Evolutionary conservation across 2,888 invertebrate species (phyloP), one percentile per base, ranked within the genome.

Genomic region (Crossocerus cetratus): DNA sequence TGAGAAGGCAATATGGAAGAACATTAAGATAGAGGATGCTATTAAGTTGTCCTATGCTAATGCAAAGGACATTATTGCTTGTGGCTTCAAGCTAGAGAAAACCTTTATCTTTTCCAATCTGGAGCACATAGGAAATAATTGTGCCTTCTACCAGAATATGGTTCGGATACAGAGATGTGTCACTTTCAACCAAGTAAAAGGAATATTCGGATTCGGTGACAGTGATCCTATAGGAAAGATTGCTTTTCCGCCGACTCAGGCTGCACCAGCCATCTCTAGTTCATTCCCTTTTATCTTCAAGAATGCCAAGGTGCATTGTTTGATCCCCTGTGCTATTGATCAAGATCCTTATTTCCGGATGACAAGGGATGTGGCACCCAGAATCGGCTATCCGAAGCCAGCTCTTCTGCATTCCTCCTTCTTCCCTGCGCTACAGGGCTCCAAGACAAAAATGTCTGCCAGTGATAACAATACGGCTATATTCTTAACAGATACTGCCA

Each of bases 291-390:
- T 95, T 74, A 97, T 99, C 86, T 99, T 99, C 90, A 94, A 94
- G 0, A 92, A 93, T 62, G 94, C 94, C 86, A 94, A 95, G 84
- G 92, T 98, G 58, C 94, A 94, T 2, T 96, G 96, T 86, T 92
- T 98, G 2, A 98, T 99, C 77, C 99, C 99, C 0, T 99, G 99
- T 91, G 99, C 98, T 8, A 99, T 99, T 80, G 99, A 99, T 92
- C 99, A 99, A 93, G 99, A 99, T 92, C 99, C 99, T 0, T 99
- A 99, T 91, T 99, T 99, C 91, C 94, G 99, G 43, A 98, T 99
- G 99, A 96, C 98, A 0, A 93, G 99, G 65, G 99, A 99, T 91
- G 98, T 99, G n/a, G 98, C 99, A 0, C 98, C 99, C 0, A 93
- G 95, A 13, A 91, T 99, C 14, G 96, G 97, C 83, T 93, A 94